These are phyloP conservation scores for Lomographa bimaculata DNA, from an alignment of 2,888 invertebrate genomes.

Conservation along the genomic window DNA sequence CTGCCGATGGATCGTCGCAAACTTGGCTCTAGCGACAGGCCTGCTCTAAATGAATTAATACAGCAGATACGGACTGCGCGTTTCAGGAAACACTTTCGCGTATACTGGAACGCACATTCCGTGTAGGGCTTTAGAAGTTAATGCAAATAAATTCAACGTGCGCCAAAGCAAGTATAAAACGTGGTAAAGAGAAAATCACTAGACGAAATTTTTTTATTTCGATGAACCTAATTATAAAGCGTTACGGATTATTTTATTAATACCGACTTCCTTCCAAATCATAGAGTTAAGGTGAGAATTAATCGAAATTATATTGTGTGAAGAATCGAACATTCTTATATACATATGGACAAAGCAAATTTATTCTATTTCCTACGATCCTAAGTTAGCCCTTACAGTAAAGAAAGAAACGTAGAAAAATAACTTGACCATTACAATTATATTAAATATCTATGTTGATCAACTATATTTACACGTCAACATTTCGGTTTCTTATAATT, in stretches of 20 bases:
- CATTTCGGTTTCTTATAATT: constrained; percentile 81
- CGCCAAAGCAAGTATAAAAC: constrained; percentile 63
- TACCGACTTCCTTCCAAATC: constrained; percentile 60
- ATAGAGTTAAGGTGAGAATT: constrained; percentile 46
- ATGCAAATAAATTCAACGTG: constrained; percentile 54
- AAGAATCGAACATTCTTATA: constrained; percentile 21
- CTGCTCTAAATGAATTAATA: too few species aligned
- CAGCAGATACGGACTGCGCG: too few species aligned
- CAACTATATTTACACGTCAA: constrained; percentile 81
- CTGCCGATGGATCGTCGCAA: too few species aligned
- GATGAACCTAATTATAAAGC: constrained; percentile 82
- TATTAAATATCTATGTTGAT: constrained; percentile 79
- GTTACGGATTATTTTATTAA: constrained; percentile 70
- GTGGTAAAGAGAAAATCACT: constrained; percentile 69
- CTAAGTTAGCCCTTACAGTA: constrained; percentile 53
- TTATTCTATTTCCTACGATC: constrained; percentile 20
- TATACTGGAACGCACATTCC: too few species aligned
- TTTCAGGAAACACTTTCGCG: too few species aligned
- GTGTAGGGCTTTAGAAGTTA: constrained; percentile 25
- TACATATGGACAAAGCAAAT: constrained; percentile 29
- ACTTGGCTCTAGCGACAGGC: too few species aligned
- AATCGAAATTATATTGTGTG: constrained; percentile 31
- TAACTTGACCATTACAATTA: constrained; percentile 79
- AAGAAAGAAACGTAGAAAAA: constrained; percentile 80
- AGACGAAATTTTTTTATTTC: constrained; percentile 74